Evolutionary conservation across 2,113 vertebrate species (phyloP).

Genomic region (Dicerorhinus sumatrensis): DNA sequence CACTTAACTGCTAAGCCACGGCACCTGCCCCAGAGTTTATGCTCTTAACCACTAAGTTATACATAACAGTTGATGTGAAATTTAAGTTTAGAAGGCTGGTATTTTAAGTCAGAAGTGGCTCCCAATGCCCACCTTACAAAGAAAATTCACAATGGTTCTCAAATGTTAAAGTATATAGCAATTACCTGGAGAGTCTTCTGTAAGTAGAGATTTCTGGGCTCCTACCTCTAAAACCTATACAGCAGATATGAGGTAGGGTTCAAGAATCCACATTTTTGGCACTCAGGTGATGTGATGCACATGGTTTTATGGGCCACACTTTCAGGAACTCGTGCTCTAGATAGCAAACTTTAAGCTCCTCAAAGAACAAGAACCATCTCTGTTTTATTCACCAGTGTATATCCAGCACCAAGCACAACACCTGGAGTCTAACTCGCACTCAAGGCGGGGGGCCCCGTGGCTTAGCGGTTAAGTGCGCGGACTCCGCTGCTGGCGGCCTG

Average conservation of each 20-base stretch:
- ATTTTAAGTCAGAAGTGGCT: constrained; percentile 46
- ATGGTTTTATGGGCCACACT: neutral
- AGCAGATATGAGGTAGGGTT: neutral
- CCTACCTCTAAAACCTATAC: neutral
- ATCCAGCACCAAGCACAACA: neutral
- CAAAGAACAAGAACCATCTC: neutral
- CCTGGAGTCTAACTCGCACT: constrained; percentile 9
- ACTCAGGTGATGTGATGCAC: neutral
- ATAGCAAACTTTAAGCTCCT: neutral
- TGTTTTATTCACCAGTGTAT: neutral
- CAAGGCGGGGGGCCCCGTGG: no score
- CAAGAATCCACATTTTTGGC: constrained; percentile 39
- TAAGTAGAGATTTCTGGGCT: constrained; percentile 33
- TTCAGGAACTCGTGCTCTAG: neutral
- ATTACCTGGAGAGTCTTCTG: constrained; percentile 27
- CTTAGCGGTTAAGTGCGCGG: no score
- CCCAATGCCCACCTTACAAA: neutral
- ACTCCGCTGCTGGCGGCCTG: no score
- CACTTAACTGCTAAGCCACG: no score
- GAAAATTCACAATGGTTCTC: neutral
- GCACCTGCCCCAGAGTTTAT: neutral
- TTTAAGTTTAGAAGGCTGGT: constrained; percentile 26
- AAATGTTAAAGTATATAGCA: constrained; percentile 35
- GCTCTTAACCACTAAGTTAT: constrained; percentile 45
- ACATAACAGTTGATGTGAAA: neutral